phyloP scores from a whole-genome alignment of 2,113 vertebrate species.

The Elaphurus davidianus region DNA sequence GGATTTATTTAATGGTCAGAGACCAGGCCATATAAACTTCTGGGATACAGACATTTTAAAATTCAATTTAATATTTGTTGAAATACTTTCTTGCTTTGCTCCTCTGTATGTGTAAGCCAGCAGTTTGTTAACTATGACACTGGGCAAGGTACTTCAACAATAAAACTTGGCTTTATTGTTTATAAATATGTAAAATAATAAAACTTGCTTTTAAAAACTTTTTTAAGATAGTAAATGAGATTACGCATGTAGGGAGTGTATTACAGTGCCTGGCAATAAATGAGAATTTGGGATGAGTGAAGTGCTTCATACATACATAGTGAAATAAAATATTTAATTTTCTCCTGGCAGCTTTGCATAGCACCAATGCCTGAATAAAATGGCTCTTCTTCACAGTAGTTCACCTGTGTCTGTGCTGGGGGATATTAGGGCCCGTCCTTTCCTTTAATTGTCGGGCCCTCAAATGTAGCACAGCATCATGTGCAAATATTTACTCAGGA shows the following conservation, averaged over 20 bases:
- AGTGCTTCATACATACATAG: not conserved
- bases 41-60: not conserved
- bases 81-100: not conserved
- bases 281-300: not conserved
- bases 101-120: not conserved
- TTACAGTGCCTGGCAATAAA: not conserved
- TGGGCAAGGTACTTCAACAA: not conserved
- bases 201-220: not conserved
- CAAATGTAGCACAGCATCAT: rapidly evolving
- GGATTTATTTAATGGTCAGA: not conserved
- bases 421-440: not conserved
- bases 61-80: not conserved
- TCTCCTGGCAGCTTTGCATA: not conserved
- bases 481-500: not conserved
- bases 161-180: not conserved
- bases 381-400: not conserved
- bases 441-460: not conserved
- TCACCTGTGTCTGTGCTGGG: not conserved
- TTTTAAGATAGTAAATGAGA: not conserved
- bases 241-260: not conserved
- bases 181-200: not conserved
- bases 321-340: not conserved
- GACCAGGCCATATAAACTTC: not conserved
- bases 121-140: not conserved
- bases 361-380: not conserved